Percentiles rank a stretch among this genome's conserved stretches.
Conservation (phyloP, 2,888 invertebrate species). For the Anagyrus pseudococci region DNA sequence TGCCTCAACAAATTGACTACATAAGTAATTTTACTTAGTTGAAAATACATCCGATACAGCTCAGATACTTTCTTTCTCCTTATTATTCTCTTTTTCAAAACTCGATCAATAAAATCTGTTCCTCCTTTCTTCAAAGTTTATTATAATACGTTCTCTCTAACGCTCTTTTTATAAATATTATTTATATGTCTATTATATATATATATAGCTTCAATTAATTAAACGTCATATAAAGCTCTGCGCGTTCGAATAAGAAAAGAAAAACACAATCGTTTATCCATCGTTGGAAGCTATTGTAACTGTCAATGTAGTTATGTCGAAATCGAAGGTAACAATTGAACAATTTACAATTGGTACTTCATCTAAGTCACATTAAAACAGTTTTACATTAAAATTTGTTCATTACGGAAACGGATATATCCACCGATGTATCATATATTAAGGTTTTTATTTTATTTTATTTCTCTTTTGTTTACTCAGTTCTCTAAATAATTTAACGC, state of each 20-base stretch:
- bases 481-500: constrained; percentile 25
- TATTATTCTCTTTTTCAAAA: constrained; percentile 2
- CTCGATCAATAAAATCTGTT: neutral
- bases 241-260: constrained; percentile 8
- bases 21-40: constrained; percentile 1
- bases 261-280: constrained; percentile 7
- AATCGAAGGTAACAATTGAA: constrained; percentile 29
- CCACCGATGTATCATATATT: constrained; percentile 22
- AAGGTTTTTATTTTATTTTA: constrained; percentile 11
- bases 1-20: constrained; percentile 18
- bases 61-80: neutral
- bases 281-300: constrained; percentile 18
- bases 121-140: constrained; percentile 1
- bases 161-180: constrained; percentile 2
- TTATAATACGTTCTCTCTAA: neutral
- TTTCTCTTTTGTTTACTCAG: too few relatives aligned
- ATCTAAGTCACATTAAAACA: constrained; percentile 35
- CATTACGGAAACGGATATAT: constrained; percentile 21
- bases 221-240: constrained; percentile 28
- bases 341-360: constrained; percentile 14
- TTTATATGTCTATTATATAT: constrained; percentile 6
- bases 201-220: constrained; percentile 15
- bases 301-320: constrained; percentile 28
- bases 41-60: constrained; percentile 1
- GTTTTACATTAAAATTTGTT: constrained; percentile 34